Base-by-base conservation (phyloP, 53 echinoderm and acorn worm species). In the Pentamera pediparva region DNA sequence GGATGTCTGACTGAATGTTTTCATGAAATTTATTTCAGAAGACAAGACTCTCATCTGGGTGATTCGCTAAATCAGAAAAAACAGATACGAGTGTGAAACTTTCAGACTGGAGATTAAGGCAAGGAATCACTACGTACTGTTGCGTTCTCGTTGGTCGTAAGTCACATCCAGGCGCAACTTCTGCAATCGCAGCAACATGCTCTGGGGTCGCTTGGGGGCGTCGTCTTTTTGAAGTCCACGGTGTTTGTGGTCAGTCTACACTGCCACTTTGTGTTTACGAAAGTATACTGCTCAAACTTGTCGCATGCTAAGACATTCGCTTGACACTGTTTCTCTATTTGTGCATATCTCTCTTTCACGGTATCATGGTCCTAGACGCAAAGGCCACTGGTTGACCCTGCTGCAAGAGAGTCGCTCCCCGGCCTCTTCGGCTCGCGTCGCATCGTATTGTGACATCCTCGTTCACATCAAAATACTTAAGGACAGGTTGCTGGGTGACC, bases 251-350 rank as follows among this genome's bases (percentile, higher is more conserved):
- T 82, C 75, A 25, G 75, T 62, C 20, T 75, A 37, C 20, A 87
- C 83, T 11, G 33, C 28, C 22, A 69, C 58, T 5, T 39, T 60
- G 32, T 86, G 55, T 59, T 34, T 58, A 26, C 80, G 70, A 57
- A 58, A 8, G 84, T 40, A 41, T 69, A 88, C 17, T 84, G 80
- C 29, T 84, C 59, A 31, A 83, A 89, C 35, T 53, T 52, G 62
- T 89, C 76, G 27, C 72, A 72, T 26, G 78, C 78, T 26, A 69
- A 81, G 32, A 62, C 74, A 13, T 69, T 65, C 35, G 84, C 83
- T 36, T 83, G 32, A 52, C 79, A 79, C 64, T 79, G 61, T 58
- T 82, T 89, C 67, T 89, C 81, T 54, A 89, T 85, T 54, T 89
- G 80, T 40, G 76, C 75, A 67, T 80, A 83, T 25, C 73, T 76